phyloP scores from a whole-genome alignment of 2,113 vertebrate species.

The Carlito syrichta region DNA sequence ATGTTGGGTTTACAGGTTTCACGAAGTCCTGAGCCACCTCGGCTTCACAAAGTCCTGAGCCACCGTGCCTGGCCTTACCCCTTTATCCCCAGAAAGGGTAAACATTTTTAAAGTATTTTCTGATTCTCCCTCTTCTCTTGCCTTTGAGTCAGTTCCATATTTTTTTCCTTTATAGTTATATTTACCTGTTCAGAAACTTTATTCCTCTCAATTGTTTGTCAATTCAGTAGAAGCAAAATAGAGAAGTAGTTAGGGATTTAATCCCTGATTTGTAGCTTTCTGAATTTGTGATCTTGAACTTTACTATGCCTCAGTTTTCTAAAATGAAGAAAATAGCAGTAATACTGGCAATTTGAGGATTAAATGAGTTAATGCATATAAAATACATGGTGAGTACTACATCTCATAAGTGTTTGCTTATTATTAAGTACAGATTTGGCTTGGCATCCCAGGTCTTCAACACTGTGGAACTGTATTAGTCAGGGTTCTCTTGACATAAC shows the following conservation, averaged over 20 bases:
- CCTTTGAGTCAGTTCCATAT: background rate
- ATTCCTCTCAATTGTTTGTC: background rate
- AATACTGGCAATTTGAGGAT: background rate
- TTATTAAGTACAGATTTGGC: background rate
- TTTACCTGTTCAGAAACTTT: background rate
- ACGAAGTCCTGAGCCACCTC: too few relatives aligned
- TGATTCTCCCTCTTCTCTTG: background rate
- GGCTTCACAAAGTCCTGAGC: too few relatives aligned
- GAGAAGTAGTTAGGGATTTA: background rate
- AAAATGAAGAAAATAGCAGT: background rate
- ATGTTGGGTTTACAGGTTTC: too few relatives aligned
- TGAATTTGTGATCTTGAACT: background rate
- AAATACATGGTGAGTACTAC: background rate
- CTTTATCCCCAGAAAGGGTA: too few relatives aligned
- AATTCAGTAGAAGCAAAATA: background rate
- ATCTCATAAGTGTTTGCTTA: too few relatives aligned
- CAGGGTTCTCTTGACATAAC: background rate
- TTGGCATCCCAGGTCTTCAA: background rate
- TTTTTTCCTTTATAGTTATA: background rate
- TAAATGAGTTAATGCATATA: too few relatives aligned
- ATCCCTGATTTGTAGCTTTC: background rate
- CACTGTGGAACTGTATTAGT: background rate
- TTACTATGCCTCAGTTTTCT: background rate
- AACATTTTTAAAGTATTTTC: background rate
- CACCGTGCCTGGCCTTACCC: too few relatives aligned